These are phyloP conservation scores for Sinocyclocheilus grahami DNA, from an alignment of 2,113 vertebrate genomes.

Conservation along the genomic window DNA sequence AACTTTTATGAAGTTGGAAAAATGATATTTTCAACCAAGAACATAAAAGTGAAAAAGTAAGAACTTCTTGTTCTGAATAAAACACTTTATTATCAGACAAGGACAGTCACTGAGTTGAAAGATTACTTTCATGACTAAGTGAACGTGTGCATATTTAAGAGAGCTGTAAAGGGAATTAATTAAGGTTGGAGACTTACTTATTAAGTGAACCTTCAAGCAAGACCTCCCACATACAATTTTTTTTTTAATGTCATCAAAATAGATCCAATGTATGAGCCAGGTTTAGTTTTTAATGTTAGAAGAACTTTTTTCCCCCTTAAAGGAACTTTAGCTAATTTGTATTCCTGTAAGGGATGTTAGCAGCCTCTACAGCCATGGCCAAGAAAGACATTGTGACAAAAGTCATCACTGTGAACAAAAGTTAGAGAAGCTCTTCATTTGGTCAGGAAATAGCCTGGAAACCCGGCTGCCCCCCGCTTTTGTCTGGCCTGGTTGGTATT, in stretches of 20 bases:
- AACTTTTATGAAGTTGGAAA: not conserved
- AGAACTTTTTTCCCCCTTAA: not conserved
- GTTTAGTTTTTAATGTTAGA: constrained; percentile 10
- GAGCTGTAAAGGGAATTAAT: constrained; percentile 23
- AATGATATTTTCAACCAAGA: not conserved
- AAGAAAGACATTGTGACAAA: constrained; percentile 49
- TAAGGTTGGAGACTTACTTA: constrained; percentile 15
- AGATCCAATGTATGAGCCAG: not conserved
- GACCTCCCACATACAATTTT: not conserved
- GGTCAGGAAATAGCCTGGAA: constrained; percentile 39
- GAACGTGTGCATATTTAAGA: constrained; percentile 6
- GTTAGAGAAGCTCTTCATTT: constrained; percentile 42
- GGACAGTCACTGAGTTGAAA: not conserved
- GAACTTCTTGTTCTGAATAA: not conserved
- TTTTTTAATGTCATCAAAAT: not conserved
- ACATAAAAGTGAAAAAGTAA: not conserved
- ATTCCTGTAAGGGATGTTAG: constrained; percentile 34
- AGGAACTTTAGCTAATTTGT: constrained; percentile 44
- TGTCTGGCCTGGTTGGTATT: constrained; percentile 32
- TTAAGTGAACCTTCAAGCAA: constrained; percentile 23
- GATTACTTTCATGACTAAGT: constrained; percentile 20
- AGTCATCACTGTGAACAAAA: constrained; percentile 54
- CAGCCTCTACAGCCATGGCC: constrained; percentile 39
- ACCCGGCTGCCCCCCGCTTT: constrained; percentile 45
- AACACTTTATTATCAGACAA: not conserved